Base-by-base conservation (phyloP, 1,140 invertebrate genomes). In the Saccostrea cuccullata region DNA sequence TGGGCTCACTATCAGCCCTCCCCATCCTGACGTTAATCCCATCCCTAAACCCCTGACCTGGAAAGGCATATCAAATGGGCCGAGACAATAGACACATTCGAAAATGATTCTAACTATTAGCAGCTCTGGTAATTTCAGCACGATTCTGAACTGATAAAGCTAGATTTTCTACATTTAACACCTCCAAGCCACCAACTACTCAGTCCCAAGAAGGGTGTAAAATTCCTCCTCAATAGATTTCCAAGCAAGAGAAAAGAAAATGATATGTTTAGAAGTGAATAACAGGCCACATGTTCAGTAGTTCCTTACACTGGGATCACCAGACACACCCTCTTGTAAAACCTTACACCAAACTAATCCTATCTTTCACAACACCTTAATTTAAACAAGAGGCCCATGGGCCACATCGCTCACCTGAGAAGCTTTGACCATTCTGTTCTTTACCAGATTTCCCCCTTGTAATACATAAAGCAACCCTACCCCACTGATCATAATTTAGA, bases 141-240 rank as follows among this genome's bases (percentile, higher is more conserved):
- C 13, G 70, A 77, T 36, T 77, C 30, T 77, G 23, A 26, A 77
- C 70, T 77, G 70, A 77, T 77, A 77, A 77, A 13, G 30, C 23
- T 26, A 30, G 26, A 77, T 77, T 77, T 77, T 77, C 23, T 30
- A 73, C 23, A 73, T 73, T 73, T 26, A 73, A 73, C 67, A 73
- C 67, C 67, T 73, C 67, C 9, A 73, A 30, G 67, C 11, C 26
- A 73, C 23, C n/a, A 70, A 6, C 47, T 47, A 47, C 30, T 40
- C 1, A 77, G 30, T 12, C 2, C 26, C 11, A 77, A 17, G 15
- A 77, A 77, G 26, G 26, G 15, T 30, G 26, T 30, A 20, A 11
- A 36, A 77, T 77, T 30, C 26, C 30, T 77, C 30, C 70, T 30
- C 13, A 77, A 11, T 15, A 36, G 12, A 77, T 77, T 15, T 11